Evolutionary conservation across 2,797 vertebrate species (phyloP).

Genomic region (Oryzias dopingdopingensis): DNA sequence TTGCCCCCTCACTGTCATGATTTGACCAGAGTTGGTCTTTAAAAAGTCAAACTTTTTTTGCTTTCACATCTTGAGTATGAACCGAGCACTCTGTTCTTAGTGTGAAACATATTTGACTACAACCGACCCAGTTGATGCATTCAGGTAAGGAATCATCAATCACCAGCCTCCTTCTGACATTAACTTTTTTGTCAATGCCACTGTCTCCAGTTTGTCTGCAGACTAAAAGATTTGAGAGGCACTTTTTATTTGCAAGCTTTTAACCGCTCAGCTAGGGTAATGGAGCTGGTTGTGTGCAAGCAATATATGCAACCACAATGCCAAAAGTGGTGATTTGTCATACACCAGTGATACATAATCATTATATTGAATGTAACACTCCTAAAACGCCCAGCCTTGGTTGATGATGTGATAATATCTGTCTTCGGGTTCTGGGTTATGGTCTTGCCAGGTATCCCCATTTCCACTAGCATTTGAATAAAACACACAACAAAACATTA

Average conservation of each 20-base stretch:
- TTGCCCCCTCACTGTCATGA: too few species aligned
- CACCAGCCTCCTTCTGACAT: slow-evolving; percentile 73
- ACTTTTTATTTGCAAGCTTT: slow-evolving; percentile 81
- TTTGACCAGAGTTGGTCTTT: slow-evolving; percentile 11
- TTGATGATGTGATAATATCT: slow-evolving; percentile 57
- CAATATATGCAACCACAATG: slow-evolving; percentile 83
- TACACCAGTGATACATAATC: slow-evolving; percentile 80
- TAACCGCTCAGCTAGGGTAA: slow-evolving; percentile 79
- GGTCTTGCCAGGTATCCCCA: slow-evolving; percentile 36
- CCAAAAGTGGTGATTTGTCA: slow-evolving; percentile 86
- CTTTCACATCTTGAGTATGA: slow-evolving; percentile 21
- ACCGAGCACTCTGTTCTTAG: slow-evolving; percentile 25
- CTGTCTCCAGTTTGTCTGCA: slow-evolving; percentile 84
- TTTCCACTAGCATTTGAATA: slow-evolving; percentile 28
- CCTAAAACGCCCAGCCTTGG: slow-evolving; percentile 51
- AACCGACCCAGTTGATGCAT: slow-evolving; percentile 61
- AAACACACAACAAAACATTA: slow-evolving; percentile 6
- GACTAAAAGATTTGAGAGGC: slow-evolving; percentile 79
- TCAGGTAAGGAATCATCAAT: slow-evolving; percentile 77
- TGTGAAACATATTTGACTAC: slow-evolving; percentile 37
- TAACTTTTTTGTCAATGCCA: slow-evolving; percentile 82
- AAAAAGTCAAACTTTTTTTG: slow-evolving; percentile 40
- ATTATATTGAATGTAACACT: slow-evolving; percentile 76
- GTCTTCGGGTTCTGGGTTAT: slow-evolving; percentile 49
- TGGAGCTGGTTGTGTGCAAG: slow-evolving; percentile 78